These are phyloP conservation scores for Hippocampus barbouri DNA, from an alignment of 2,113 vertebrate genomes.

Conservation along the genomic window DNA sequence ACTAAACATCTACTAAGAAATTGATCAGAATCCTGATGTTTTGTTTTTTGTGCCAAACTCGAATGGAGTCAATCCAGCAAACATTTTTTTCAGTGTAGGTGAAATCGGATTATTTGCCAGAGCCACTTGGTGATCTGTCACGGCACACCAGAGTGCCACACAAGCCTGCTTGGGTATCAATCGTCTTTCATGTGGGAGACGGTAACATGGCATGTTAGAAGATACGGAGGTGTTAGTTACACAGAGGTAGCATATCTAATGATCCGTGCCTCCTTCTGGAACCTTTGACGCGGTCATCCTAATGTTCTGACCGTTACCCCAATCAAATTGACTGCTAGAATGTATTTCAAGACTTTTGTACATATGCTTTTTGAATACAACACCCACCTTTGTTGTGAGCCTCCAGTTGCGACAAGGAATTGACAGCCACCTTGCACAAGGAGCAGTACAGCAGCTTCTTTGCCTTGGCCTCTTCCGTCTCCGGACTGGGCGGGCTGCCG, in stretches of 20 bases:
- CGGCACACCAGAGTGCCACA: neutral
- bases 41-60: no score
- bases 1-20: no score
- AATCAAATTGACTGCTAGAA: neutral
- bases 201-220: neutral
- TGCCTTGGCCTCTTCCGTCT: constrained; percentile 85
- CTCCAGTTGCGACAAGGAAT: constrained; percentile 90
- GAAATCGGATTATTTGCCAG: no score
- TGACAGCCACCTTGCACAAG: constrained; percentile 90
- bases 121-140: no score
- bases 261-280: no score
- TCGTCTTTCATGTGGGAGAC: constrained; percentile 3
- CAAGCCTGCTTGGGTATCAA: neutral
- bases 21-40: no score
- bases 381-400: constrained; percentile 88
- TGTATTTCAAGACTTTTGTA: neutral
- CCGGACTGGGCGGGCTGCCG: constrained; percentile 59
- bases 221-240: neutral
- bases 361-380: neutral
- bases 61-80: no score
- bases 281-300: constrained; percentile 2
- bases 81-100: no score
- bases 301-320: neutral
- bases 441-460: constrained; percentile 89
- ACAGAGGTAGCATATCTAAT: neutral